Evolutionary conservation across 2,113 vertebrate species (phyloP), one percentile per base, ranked within the genome.

Genomic region (Arothron firmamentum): DNA sequence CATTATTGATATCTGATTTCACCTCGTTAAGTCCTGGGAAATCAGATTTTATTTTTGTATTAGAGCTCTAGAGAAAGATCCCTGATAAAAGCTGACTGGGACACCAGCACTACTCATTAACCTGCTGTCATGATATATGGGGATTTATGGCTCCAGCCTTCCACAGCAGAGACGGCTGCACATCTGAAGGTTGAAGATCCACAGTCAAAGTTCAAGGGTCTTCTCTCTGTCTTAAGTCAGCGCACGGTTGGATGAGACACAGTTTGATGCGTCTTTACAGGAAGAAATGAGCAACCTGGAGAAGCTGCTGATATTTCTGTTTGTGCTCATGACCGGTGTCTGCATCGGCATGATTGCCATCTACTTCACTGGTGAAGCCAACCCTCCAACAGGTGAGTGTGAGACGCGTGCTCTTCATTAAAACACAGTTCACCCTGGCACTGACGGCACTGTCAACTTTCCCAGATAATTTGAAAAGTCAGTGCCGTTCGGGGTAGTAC

Each of bases 231-330:
- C 18, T 70, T 51, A 61, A 53, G n/a, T 17, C 8, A 52, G 7
- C 52, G 69, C 65, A n/a, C 14, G 31, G 51, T 17, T 55, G 43
- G n/a, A 62, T 1, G 1, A 53, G 50, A 18, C 47, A 19, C 59
- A 56, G 51, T 67, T 57, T 34, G 43, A 55, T 67, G 49, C 25
- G 8, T 17, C 56, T 57, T 21, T 51, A 16, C 62, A 7, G 7
- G 84, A n/a, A 87, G 9, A 47, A 47, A 47, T 47, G 43, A 15
- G 71, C 52, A 77, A 73, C 56, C 58, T 92, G 73, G 90, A 93
- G 71, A 88, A 70, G 17, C 50, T 41, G 31, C 68, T 92, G 66
- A 85, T 92, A 42, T 50, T 89, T 48, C 82, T 93, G 9, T 90
- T 92, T 14, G 50, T 91, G 67, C 67, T 71, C 19, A 70, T 93